phyloP scores from a whole-genome alignment of 2,888 invertebrate genomes.

The Idaea aversata region DNA sequence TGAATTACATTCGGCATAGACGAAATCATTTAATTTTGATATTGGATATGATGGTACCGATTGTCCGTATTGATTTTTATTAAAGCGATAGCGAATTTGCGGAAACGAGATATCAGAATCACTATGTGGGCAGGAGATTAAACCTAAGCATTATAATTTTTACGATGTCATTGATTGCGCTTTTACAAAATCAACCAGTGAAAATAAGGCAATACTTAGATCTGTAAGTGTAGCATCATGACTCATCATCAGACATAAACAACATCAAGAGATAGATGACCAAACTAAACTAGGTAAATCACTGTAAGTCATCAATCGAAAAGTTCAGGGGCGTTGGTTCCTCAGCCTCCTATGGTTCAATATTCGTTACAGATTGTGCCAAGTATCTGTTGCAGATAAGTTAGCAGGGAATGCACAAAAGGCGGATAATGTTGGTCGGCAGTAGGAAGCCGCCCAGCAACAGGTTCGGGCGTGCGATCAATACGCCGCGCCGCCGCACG shows the following conservation, averaged over 20 bases:
- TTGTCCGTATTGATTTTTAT: conserved; percentile 18
- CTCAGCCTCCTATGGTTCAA: not conserved
- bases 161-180: not conserved
- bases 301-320: not conserved
- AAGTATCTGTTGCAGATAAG: conserved; percentile 36
- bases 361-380: not conserved
- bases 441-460: conserved; percentile 74
- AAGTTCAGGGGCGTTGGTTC: not conserved
- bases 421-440: conserved; percentile 34
- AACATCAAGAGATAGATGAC: not conserved
- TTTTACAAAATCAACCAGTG: not conserved
- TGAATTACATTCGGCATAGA: conserved; percentile 63
- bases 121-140: not conserved
- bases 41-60: conserved; percentile 29
- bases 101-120: not conserved
- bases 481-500: conserved; percentile 66
- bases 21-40: conserved; percentile 52
- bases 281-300: not conserved
- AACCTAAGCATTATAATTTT: not conserved
- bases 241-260: not conserved
- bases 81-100: not conserved
- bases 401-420: conserved; percentile 46
- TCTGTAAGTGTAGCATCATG: not conserved
- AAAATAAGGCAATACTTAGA: not conserved
- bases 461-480: conserved; percentile 64